These are phyloP conservation scores for Drosophila setosimentum DNA, from an alignment of 2,888 invertebrate genomes.

Conservation along the genomic window DNA sequence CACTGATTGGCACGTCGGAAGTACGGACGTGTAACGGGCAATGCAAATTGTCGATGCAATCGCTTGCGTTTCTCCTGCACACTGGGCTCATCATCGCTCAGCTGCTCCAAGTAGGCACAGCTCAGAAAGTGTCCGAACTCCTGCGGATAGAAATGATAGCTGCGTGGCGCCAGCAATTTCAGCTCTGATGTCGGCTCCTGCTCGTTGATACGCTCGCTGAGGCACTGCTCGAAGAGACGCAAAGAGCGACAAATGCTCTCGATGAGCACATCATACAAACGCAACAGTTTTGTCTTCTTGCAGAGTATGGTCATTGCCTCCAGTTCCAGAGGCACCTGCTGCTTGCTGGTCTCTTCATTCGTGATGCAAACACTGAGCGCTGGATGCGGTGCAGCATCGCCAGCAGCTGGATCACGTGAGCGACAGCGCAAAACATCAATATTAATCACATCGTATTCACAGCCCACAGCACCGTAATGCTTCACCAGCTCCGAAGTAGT, in stretches of 20 bases:
- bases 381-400: conserved; percentile 56
- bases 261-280: conserved; percentile 90
- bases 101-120: conserved; percentile 89
- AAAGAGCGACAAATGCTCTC: conserved; percentile 91
- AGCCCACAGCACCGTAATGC: conserved; percentile 68
- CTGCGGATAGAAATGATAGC: conserved; percentile 89
- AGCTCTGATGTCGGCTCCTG: conserved; percentile 42
- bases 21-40: conserved; percentile 89
- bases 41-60: conserved; percentile 90
- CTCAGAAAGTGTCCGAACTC: conserved; percentile 92
- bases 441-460: conserved; percentile 82
- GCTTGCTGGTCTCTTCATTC: conserved; percentile 73
- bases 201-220: conserved; percentile 87
- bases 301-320: conserved; percentile 91
- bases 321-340: conserved; percentile 87
- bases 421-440: conserved; percentile 83
- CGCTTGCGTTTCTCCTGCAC: conserved; percentile 87
- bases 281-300: conserved; percentile 87
- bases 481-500: conserved; percentile 25
- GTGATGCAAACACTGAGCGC: conserved; percentile 74
- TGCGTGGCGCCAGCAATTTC: conserved; percentile 82
- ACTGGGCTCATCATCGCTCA: conserved; percentile 90
- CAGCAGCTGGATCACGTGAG: conserved; percentile 73
- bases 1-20: conserved; percentile 91
- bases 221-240: conserved; percentile 88